phyloP scores from a whole-genome alignment of 2,797 vertebrate genomes.

The Spinus pinus region DNA sequence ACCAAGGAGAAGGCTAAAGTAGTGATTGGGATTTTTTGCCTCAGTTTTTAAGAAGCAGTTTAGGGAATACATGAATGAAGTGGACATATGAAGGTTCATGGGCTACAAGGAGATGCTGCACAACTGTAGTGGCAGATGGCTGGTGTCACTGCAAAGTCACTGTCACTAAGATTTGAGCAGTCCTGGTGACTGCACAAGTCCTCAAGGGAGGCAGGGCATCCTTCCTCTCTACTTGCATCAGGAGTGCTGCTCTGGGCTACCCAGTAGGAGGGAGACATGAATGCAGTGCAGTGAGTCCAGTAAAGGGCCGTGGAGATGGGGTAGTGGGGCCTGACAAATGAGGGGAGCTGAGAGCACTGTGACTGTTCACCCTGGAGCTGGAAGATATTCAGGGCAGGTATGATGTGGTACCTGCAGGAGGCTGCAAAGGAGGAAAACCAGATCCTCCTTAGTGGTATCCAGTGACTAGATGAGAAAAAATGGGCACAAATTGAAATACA shows the following conservation, averaged over 20 bases:
- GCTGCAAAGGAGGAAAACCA: neutral
- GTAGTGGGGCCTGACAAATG: neutral
- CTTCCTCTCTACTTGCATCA: neutral
- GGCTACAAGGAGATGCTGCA: neutral
- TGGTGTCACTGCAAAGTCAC: neutral
- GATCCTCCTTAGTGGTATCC: neutral
- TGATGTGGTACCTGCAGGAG: neutral
- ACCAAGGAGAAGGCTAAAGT: neutral
- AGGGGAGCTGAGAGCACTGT: neutral
- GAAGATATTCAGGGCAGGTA: neutral
- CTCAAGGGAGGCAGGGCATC: neutral
- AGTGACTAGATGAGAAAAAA: neutral
- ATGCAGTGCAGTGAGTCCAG: neutral
- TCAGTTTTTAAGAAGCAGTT: neutral
- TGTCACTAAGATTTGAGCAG: neutral
- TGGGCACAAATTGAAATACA: neutral
- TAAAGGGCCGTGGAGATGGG: neutral
- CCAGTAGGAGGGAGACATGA: neutral
- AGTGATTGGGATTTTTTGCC: neutral
- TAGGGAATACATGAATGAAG: neutral
- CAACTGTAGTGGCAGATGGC: neutral
- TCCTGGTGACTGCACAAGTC: neutral
- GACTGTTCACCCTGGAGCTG: neutral
- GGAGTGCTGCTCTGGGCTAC: neutral
- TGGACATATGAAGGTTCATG: fast-evolving